phyloP scores from a whole-genome alignment of 53 echinoderm and acorn worm species.

The Glandiceps talaboti region DNA sequence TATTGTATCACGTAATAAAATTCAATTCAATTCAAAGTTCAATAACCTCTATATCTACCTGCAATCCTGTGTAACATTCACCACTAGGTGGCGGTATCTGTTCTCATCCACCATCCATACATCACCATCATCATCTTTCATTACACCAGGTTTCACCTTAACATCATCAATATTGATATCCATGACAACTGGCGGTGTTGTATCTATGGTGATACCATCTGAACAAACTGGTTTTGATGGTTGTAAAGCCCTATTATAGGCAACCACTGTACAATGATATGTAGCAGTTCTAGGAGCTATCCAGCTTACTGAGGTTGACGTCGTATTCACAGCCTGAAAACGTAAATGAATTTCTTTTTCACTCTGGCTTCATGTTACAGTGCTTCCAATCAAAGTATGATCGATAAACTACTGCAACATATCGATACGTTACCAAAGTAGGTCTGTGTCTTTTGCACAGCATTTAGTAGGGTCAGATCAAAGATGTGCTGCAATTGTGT shows the following conservation, averaged over 20 bases:
- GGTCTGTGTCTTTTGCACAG: too few relatives aligned
- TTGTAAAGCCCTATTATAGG: slow-evolving; percentile 26
- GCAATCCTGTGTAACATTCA: slow-evolving; percentile 12
- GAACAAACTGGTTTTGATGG: slow-evolving; percentile 26
- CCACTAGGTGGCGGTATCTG: not conserved
- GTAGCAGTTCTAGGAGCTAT: slow-evolving; percentile 15
- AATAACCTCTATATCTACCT: too few relatives aligned
- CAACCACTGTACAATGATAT: slow-evolving; percentile 21
- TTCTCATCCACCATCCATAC: slow-evolving; percentile 13
- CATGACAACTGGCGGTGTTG: slow-evolving; percentile 1
- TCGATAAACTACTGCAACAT: too few relatives aligned
- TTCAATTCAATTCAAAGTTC: too few relatives aligned
- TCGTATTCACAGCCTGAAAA: slow-evolving; percentile 9
- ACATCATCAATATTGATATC: slow-evolving; percentile 2
- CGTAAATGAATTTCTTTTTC: too few relatives aligned
- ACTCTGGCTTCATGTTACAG: too few relatives aligned
- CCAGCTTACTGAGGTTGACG: slow-evolving; percentile 20
- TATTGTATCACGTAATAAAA: too few relatives aligned
- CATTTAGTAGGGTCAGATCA: too few relatives aligned
- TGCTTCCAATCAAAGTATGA: too few relatives aligned
- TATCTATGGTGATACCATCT: slow-evolving; percentile 30
- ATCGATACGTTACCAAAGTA: too few relatives aligned
- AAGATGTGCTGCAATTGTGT: too few relatives aligned
- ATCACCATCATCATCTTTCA: slow-evolving; percentile 3
- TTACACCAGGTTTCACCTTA: slow-evolving; percentile 15